Base-by-base conservation (phyloP, 2,113 vertebrate genomes). In the Sialia sialis region DNA sequence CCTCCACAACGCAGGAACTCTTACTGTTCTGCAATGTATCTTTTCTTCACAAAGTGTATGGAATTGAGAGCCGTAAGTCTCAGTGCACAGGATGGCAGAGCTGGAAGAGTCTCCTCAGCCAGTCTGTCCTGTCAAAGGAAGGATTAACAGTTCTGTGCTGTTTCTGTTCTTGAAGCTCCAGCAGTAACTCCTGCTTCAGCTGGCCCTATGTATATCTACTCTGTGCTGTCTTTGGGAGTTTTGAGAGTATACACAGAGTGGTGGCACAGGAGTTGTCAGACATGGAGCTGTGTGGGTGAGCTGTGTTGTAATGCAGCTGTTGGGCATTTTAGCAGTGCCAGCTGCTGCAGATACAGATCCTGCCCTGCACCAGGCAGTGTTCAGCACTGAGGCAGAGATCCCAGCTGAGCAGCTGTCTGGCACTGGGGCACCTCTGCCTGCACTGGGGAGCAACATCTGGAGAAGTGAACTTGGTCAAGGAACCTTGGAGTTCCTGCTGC, bases 11-110 rank as follows among this genome's bases (percentile, higher is more conserved):
- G 8, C 3, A 69, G 67, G 52, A 52, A 13, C 13, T 78, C 16
- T 55, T 59, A 10, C 6, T 66, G 0, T 43, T 64, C 0, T 1
- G 21, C 20, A 51, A 2, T 58, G 1, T 19, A 3, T n/a, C 54
- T 48, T 43, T 69, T 10, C 8, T 87, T 64, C n/a, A 39, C 58
- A 36, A 54, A 66, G 54, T n/a, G 52, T 22, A 2, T 16, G 10
- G n/a, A 64, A 18, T 43, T 19, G 44, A 6, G 22, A 46, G 48
- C 63, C 49, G 26, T 30, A 84, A 46, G 55, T 62, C 43, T 54
- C 56, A 25, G 68, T 41, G 77, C 41, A 23, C 3, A 32, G 63
- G 41, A 12, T 23, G 29, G 43, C n/a, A 39, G 64, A 66, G 44
- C 46, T 55, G 0, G 26, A 52, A 20, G 39, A 56, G 51, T 44